Evolutionary conservation across 2,888 invertebrate species (phyloP).

Genomic region (Oxycera nigricornis): DNA sequence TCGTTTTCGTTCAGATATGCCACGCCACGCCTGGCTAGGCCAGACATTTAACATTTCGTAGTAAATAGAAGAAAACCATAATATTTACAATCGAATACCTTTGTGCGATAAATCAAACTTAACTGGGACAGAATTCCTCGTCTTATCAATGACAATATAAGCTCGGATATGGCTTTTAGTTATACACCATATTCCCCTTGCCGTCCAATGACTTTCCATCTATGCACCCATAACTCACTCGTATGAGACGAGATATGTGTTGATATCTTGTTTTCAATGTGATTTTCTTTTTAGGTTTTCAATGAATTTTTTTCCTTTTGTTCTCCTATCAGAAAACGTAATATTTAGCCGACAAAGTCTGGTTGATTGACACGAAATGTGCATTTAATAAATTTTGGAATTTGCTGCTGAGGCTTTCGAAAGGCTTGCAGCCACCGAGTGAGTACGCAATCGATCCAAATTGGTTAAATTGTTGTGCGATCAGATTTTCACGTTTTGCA

Average conservation of each 20-base stretch:
- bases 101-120: conserved; percentile 1
- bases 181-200: background rate
- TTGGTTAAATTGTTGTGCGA: background rate
- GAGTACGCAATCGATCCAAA: background rate
- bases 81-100: conserved; percentile 14
- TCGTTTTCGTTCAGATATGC: too few relatives aligned
- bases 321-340: background rate
- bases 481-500: background rate
- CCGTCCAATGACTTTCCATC: background rate
- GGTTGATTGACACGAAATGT: conserved; percentile 17
- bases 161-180: background rate
- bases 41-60: background rate
- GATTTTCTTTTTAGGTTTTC: too few relatives aligned
- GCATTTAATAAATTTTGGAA: conserved; percentile 9
- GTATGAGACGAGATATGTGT: too few relatives aligned
- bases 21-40: too few relatives aligned
- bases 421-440: background rate
- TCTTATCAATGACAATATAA: conserved; percentile 15
- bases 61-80: conserved; percentile 3
- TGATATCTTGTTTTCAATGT: too few relatives aligned
- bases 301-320: background rate
- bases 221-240: too few relatives aligned
- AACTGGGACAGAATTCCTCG: background rate
- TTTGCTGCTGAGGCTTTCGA: background rate
- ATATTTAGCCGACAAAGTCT: conserved; percentile 6